Base-by-base conservation (phyloP, 2,888 invertebrate species). In the Drosophila dives region DNA sequence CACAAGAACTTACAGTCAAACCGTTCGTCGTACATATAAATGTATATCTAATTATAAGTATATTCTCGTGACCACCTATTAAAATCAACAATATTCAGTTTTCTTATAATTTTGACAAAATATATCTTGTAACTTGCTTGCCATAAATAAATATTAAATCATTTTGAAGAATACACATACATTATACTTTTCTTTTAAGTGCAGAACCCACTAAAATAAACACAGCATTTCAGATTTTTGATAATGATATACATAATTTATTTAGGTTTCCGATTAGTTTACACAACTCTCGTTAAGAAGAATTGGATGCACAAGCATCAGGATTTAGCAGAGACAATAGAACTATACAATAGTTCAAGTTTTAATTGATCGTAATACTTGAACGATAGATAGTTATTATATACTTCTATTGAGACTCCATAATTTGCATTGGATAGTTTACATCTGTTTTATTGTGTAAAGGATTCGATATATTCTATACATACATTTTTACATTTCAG, bases 211-310 rank as follows among this genome's bases (percentile, higher is more conserved):
- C 3, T 34, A 34, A 34, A 32, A 26, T 6, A 45, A 56, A 34
- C 5, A 64, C 45, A 7, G 10, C 7, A 26, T 11, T 54, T 45
- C 23, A 34, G 36, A 12, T 55, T 67, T 40, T 68, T 50, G 74
- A 63, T 79, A 67, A 71, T 86, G 73, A 74, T 81, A 60, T 77
- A 82, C 73, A 84, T 82, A 80, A 72, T 84, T 80, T 82, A 84
- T 74, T 82, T 64, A 59, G 38, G 29, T 69, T 71, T 65, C 59
- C 50, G 63, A 68, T 80, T 64, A 66, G 64, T 72, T 83, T 73
- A 80, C 74, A 86, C 70, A 83, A 70, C 64, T 72, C 65, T 76
- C 51, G 38, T 20, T 68, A 55, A 66, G 48, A 48, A 69, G 64
- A 74, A 71, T 66, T 73, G 65, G 62, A 76, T 79, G 66, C 76